phyloP scores from a whole-genome alignment of 2,888 invertebrate genomes.

The Iselma pallidipennis region DNA sequence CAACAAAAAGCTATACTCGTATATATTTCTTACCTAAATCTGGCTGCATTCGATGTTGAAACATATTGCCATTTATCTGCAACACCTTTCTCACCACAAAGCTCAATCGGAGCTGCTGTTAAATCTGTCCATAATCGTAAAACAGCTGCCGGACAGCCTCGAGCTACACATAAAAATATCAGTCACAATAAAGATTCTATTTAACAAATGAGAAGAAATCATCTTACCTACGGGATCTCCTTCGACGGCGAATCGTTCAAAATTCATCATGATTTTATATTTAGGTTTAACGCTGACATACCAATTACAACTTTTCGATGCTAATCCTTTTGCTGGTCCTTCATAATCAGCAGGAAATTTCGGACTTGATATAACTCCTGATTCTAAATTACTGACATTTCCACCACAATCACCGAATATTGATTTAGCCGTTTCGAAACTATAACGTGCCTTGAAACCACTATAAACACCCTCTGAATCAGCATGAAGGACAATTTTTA shows the following conservation, averaged over 20 bases:
- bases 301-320: constrained; percentile 96
- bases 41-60: constrained; percentile 83
- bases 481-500: constrained; percentile 87
- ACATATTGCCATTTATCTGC: constrained; percentile 81
- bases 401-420: constrained; percentile 93
- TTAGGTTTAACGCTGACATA: constrained; percentile 85
- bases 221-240: constrained; percentile 82
- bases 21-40: constrained; percentile 72
- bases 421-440: constrained; percentile 85
- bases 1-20: background rate
- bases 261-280: constrained; percentile 87
- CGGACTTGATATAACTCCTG: constrained; percentile 84
- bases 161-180: constrained; percentile 59
- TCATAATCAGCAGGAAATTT: constrained; percentile 91
- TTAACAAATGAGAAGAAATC: background rate
- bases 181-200: background rate
- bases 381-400: constrained; percentile 83
- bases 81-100: constrained; percentile 84
- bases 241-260: constrained; percentile 91
- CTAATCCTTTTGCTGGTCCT: constrained; percentile 75
- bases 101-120: constrained; percentile 79
- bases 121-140: constrained; percentile 86
- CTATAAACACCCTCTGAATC: constrained; percentile 86
- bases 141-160: constrained; percentile 91
- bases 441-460: constrained; percentile 95